phyloP scores from a whole-genome alignment of 2,797 vertebrate genomes.

The Paramormyrops hopkinsi region DNA sequence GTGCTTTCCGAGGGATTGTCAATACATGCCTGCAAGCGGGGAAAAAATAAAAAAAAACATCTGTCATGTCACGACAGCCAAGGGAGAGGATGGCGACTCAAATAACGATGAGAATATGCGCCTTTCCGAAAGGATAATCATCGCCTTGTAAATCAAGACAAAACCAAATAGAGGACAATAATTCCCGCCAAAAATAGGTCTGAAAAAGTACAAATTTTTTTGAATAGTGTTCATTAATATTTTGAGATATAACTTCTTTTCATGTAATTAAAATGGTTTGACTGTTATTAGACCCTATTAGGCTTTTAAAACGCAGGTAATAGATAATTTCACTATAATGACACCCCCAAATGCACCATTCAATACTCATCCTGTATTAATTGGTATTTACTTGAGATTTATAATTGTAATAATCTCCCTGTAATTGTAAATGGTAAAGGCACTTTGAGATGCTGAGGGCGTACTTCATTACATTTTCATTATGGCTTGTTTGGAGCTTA shows the following conservation, averaged over 20 bases:
- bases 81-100: constrained; percentile 16
- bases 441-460: constrained; percentile 32
- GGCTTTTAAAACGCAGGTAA: constrained; percentile 49
- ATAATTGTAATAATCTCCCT: constrained; percentile 48
- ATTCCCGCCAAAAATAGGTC: not conserved
- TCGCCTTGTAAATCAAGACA: not conserved
- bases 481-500: constrained; percentile 41
- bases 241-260: constrained; percentile 40
- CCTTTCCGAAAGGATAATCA: constrained; percentile 7
- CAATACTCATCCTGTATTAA: constrained; percentile 51
- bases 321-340: constrained; percentile 49
- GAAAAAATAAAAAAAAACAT: constrained; percentile 30
- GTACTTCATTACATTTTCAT: constrained; percentile 55
- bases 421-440: constrained; percentile 35
- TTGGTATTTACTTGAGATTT: constrained; percentile 54
- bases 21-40: constrained; percentile 30
- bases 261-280: constrained; percentile 48
- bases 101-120: not conserved
- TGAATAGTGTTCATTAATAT: constrained; percentile 25
- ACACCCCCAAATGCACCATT: constrained; percentile 43
- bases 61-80: not conserved
- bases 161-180: not conserved
- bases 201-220: not conserved
- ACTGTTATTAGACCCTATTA: constrained; percentile 52
- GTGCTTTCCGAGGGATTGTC: constrained; percentile 34